Percentiles rank a stretch among this genome's conserved stretches.
Conservation (phyloP, 2,797 vertebrate species). For the Acestrorhynchus altus region DNA sequence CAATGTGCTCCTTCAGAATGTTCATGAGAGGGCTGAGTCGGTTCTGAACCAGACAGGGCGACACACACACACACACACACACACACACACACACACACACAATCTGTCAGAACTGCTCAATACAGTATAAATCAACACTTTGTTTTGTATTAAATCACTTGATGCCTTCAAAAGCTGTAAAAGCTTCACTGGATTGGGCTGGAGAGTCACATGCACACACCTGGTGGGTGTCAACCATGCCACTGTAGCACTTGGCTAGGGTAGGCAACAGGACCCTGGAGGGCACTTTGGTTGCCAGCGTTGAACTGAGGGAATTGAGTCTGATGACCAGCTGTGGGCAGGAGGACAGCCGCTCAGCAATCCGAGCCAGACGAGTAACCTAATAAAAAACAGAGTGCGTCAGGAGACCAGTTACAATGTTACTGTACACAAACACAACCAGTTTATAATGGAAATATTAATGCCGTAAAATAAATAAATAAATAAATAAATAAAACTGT, state of each 20-base stretch:
- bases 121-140: too few relatives aligned
- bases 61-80: not conserved
- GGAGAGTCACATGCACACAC: slow-evolving; percentile 71
- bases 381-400: slow-evolving; percentile 56
- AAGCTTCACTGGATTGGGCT: too few relatives aligned
- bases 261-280: slow-evolving; percentile 89
- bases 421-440: too few relatives aligned
- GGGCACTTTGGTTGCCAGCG: slow-evolving; percentile 84
- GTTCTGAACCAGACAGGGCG: slow-evolving; percentile 68
- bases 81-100: not conserved
- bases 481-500: too few relatives aligned
- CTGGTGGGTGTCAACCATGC: slow-evolving; percentile 78
- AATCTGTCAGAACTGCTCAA: too few relatives aligned
- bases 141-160: too few relatives aligned
- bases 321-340: slow-evolving; percentile 81
- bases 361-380: slow-evolving; percentile 83
- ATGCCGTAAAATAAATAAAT: too few relatives aligned
- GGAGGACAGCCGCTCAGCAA: slow-evolving; percentile 73
- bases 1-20: slow-evolving; percentile 88
- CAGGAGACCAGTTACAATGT: not conserved
- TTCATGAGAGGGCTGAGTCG: slow-evolving; percentile 85
- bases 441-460: too few relatives aligned
- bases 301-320: slow-evolving; percentile 80
- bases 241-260: slow-evolving; percentile 80
- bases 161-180: too few relatives aligned